Evolutionary conservation across 2,113 vertebrate species (phyloP).

Genomic region (Platanista minor): DNA sequence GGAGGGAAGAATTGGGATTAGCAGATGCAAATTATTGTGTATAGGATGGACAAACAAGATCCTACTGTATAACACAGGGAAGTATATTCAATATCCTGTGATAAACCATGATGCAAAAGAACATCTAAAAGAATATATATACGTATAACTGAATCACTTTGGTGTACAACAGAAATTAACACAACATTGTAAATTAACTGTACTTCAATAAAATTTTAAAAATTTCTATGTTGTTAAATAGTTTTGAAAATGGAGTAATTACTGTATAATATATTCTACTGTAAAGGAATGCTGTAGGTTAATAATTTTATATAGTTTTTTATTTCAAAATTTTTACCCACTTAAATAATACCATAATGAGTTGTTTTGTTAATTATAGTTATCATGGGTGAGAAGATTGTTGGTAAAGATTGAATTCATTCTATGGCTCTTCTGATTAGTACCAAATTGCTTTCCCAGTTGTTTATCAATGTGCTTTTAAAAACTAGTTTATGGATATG

Average conservation of each 20-base stretch:
- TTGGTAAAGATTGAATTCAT: neutral
- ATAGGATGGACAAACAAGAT: neutral
- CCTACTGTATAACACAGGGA: neutral
- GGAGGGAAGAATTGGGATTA: neutral
- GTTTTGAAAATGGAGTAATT: neutral
- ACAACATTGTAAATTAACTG: neutral
- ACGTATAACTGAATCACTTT: neutral
- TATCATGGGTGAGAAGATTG: neutral
- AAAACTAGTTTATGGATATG: neutral
- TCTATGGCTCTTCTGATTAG: neutral
- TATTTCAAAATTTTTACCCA: neutral
- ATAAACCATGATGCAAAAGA: neutral
- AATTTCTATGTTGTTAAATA: neutral
- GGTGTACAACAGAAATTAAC: neutral
- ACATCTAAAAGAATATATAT: neutral
- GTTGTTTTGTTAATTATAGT: neutral
- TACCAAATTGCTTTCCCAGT: neutral
- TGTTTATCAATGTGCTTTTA: neutral
- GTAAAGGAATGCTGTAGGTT: neutral
- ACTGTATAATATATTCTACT: neutral
- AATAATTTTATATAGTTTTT: neutral
- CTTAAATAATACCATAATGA: neutral
- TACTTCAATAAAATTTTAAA: neutral
- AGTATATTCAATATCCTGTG: neutral
- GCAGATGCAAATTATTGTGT: neutral